Conservation (phyloP, 2,888 invertebrate species). For the Aphrophora alni region DNA sequence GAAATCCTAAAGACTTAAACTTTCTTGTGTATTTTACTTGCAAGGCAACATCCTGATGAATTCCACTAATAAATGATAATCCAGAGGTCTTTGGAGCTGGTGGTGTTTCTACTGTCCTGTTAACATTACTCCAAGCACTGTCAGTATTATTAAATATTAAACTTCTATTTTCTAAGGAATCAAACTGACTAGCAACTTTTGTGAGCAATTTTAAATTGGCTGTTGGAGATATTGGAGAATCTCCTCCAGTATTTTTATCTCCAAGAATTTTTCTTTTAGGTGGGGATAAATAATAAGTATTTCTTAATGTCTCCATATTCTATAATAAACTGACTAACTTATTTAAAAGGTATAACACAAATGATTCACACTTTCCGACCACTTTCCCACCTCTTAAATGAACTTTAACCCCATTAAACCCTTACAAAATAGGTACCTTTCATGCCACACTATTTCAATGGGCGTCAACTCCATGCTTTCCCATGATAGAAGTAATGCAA, state of each 20-base stretch:
- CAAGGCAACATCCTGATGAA: neutral
- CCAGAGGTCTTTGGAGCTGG: neutral
- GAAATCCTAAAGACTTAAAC: conserved; percentile 66
- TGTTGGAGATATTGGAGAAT: conserved; percentile 65
- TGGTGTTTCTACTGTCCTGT: conserved; percentile 23
- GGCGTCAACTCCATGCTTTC: no score
- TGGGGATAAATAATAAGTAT: conserved; percentile 19
- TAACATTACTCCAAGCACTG: conserved; percentile 30
- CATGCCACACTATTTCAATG: no score
- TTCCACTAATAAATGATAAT: neutral
- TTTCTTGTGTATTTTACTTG: conserved; percentile 55
- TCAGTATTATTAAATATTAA: conserved; percentile 38
- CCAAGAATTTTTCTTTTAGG: conserved; percentile 64
- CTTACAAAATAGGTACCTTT: no score
- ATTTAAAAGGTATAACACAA: neutral
- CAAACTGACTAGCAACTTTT: conserved; percentile 58
- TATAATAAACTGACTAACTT: neutral
- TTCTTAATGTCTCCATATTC: conserved; percentile 18
- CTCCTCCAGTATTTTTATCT: conserved; percentile 63
- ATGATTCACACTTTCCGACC: neutral
- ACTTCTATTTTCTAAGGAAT: conserved; percentile 45
- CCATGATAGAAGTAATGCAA: no score
- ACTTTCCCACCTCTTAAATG: neutral
- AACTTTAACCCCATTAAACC: neutral
- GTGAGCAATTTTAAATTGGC: conserved; percentile 72